These are phyloP conservation scores for Aix galericulata DNA, from an alignment of 2,113 vertebrate genomes.

Conservation along the genomic window DNA sequence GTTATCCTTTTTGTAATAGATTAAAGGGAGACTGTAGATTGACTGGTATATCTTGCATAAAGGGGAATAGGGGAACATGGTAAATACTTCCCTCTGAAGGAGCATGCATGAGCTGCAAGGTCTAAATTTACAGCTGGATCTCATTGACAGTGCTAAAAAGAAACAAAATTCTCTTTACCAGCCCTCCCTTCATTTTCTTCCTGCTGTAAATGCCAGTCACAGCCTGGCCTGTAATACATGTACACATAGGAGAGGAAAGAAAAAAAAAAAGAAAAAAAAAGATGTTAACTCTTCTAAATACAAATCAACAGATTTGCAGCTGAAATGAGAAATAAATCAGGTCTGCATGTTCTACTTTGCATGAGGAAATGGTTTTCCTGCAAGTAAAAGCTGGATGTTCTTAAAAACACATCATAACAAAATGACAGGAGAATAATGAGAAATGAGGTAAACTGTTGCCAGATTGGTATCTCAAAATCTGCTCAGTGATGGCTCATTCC, in stretches of 20 bases:
- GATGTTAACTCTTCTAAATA: background rate
- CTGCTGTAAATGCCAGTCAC: background rate
- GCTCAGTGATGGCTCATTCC: background rate
- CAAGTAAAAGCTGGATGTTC: slow-evolving; percentile 10
- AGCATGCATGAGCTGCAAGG: background rate
- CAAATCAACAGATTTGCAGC: background rate
- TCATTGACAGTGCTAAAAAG: background rate
- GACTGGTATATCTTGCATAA: background rate
- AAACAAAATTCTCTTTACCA: background rate
- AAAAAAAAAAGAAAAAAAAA: background rate
- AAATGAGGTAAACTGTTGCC: background rate
- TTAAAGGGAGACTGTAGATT: background rate
- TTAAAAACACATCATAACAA: slow-evolving; percentile 36
- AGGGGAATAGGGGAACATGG: background rate
- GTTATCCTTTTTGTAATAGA: background rate
- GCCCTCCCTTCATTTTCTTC: background rate
- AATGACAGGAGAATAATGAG: slow-evolving; percentile 14
- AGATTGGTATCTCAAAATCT: background rate
- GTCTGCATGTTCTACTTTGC: background rate
- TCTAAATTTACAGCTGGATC: background rate
- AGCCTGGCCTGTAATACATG: background rate
- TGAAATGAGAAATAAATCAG: slow-evolving; percentile 33
- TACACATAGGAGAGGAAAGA: fast-evolving
- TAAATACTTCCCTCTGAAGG: background rate
- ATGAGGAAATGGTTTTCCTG: slow-evolving; percentile 5